Evolutionary conservation across 2,797 vertebrate species (phyloP), one percentile per base, ranked within the genome.

Genomic region (Loris lydekkerianus): DNA sequence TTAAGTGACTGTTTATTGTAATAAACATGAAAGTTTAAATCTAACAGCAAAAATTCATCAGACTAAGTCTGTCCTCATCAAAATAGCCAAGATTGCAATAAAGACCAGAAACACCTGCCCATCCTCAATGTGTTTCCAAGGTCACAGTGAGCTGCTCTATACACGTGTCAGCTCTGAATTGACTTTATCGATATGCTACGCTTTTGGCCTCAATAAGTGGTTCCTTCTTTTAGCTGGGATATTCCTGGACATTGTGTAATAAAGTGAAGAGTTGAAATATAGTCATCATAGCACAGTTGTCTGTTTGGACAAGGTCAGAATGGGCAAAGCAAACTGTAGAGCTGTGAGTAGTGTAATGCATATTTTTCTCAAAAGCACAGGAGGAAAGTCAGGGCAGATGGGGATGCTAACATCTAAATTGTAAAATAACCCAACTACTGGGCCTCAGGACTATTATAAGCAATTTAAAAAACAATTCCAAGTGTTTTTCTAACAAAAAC

Each of bases 401-500:
- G 77, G 25, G 75, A 86, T 88, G 34, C 11, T 90, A 76, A 80
- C 27, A 92, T 34, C 15, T 85, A 73, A 70, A 69, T 65, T 89
- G 86, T 75, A 60, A 85, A 97, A 76, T 63, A 34, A 72, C 69
- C 7, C 63, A 81, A 88, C n/a, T 78, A 34, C 65, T 21, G 88
- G 27, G 27, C 84, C 37, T 70, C 31, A 65, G 43, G 49, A 58
- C 11, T 86, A 63, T 43, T 81, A 69, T 37, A 84, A 81, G 46
- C 2, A 89, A 5, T 43, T 58, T 5, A 8, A 70, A 87, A 78
- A 43, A 15, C 49, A 53, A 40, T 78, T 21, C 2, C n/a, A 65
- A 72, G 43, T 76, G 6, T 69, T 82, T 88, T 78, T 58, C 23
- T 86, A 90, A 91, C n/a, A 56, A 67, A 96, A 95, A 61, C 2